A percentile compares a stretch with the other conserved stretches of the same genome.
phyloP scores from a whole-genome alignment of 2,888 invertebrate species.

The Drosophila nr. fundita region DNA sequence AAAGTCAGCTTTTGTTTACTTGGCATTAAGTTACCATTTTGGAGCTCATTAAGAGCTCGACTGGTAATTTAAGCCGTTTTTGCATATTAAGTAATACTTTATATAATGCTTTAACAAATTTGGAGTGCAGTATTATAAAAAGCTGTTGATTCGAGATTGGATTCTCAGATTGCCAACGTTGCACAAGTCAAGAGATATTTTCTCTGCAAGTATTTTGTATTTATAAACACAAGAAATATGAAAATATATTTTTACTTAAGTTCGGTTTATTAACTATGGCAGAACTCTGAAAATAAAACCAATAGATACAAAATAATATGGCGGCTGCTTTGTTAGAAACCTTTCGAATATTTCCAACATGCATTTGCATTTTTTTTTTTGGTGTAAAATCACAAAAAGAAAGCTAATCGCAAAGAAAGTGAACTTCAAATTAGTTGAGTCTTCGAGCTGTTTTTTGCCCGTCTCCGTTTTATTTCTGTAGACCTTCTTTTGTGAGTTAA shows the following conservation, averaged over 20 bases:
- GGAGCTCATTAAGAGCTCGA: neutral
- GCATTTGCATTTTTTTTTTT: neutral
- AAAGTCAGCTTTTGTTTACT: neutral
- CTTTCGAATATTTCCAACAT: neutral
- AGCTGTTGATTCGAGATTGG: neutral
- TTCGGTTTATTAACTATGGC: neutral
- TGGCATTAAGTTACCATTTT: neutral
- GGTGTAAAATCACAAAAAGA: neutral
- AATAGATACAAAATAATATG: neutral
- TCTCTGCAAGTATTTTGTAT: neutral
- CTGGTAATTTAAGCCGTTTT: neutral
- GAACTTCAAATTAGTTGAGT: neutral
- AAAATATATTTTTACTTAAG: neutral
- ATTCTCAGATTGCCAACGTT: neutral
- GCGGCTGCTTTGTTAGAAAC: neutral
- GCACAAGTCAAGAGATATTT: neutral
- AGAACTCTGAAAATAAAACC: neutral
- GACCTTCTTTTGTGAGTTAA: constrained; percentile 10
- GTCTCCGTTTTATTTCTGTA: constrained; percentile 2
- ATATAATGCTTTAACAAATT: neutral
- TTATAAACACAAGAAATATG: neutral
- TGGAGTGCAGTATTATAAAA: neutral
- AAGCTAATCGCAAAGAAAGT: constrained; percentile 6
- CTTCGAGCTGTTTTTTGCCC: neutral
- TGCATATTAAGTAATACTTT: neutral